These are phyloP conservation scores for Odontesthes bonariensis DNA, from an alignment of 2,113 vertebrate genomes.

Conservation along the genomic window DNA sequence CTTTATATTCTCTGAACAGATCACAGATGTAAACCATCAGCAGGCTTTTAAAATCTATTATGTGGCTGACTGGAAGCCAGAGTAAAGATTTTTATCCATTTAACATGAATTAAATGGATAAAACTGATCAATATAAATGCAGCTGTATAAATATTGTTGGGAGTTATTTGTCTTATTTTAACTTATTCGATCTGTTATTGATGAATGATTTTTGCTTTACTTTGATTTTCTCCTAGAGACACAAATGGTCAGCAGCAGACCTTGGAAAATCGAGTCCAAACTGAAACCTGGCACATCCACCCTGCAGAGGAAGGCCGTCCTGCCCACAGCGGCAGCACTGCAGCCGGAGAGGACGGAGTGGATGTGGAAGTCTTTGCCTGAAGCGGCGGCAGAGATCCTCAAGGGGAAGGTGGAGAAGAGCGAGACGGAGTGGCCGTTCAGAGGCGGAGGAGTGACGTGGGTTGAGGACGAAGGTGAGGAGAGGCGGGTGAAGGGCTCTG, in stretches of 20 bases:
- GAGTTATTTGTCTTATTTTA: too few relatives aligned
- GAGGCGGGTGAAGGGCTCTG: constrained; percentile 41
- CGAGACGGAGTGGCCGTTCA: constrained; percentile 24
- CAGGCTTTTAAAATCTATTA: too few relatives aligned
- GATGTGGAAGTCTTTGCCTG: neutral
- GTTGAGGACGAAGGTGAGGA: constrained; percentile 22
- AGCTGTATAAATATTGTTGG: too few relatives aligned
- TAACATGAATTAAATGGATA: too few relatives aligned
- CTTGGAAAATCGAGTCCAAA: constrained; percentile 57
- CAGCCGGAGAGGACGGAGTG: neutral
- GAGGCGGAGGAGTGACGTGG: constrained; percentile 44
- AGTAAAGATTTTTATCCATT: too few relatives aligned
- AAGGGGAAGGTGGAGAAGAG: neutral
- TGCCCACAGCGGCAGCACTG: neutral
- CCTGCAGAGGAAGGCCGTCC: constrained; percentile 7
- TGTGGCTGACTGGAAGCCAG: too few relatives aligned
- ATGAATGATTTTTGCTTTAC: too few relatives aligned
- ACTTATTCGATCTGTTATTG: too few relatives aligned
- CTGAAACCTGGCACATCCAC: neutral
- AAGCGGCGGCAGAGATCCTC: neutral
- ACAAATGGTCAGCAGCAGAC: constrained; percentile 65
- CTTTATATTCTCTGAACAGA: too few relatives aligned
- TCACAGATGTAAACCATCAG: too few relatives aligned
- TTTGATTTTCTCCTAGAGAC: constrained; percentile 22
- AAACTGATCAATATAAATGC: too few relatives aligned